Base-by-base conservation (phyloP, 2,113 vertebrate species). In the Muntiacus reevesi region DNA sequence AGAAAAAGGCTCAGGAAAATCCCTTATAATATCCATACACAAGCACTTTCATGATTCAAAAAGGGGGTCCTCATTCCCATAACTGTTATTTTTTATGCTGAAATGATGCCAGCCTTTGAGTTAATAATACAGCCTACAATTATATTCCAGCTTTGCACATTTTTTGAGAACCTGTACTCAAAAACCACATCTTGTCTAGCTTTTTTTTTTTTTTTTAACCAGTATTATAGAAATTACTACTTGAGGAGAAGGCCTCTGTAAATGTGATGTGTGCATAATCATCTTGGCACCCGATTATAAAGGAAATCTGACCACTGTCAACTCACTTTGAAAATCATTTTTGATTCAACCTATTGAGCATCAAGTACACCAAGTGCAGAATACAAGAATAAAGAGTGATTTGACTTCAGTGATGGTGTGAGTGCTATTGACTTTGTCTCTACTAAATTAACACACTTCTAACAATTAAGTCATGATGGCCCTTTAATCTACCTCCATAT, bases 1-100 rank as follows among this genome's bases (percentile, higher is more conserved):
- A 98, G 96, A 98, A 98, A 98, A 98, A 98, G 98, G 94, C 97
- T 97, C 55, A 40, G 97, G 98, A 98, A 99, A 98, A 98, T 98
- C 97, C 96, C 76, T 97, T 84, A 79, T 96, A 98, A 98, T 98
- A 95, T 98, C 97, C 96, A 97, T 95, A 97, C 64, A 97, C 55
- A 89, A 97, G 47, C 45, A 74, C 57, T 97, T 98, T 89, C 43
- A 96, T 96, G 98, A 97, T 97, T 97, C 97, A 90, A 98, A 97
- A 79, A 57, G 52, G 52, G 84, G 57, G 16, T 62, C 89, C 97
- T 98, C 86, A 95, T 98, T 97, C 88, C 67, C 90, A 96, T 85
- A 96, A 96, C 64, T 96, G 85, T 89, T 88, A 94, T 97, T 97
- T 95, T 98, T 98, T 97, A 97, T 97, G 96, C 97, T 96, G 64